phyloP scores from a whole-genome alignment of 2,888 invertebrate species.

The Cataglyphis livida region DNA sequence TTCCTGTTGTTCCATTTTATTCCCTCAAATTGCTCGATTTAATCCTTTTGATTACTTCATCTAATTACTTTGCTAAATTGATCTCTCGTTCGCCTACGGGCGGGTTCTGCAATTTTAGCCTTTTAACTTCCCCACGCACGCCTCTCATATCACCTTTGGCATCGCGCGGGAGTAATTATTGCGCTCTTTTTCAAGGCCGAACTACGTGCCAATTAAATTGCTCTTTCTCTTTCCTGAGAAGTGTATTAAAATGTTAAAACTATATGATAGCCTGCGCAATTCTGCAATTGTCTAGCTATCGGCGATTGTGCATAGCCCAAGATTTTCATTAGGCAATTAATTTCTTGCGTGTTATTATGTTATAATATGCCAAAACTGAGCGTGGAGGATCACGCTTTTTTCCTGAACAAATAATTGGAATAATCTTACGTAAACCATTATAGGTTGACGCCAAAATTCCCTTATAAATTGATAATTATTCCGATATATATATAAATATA shows the following conservation, averaged over 20 bases:
- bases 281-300: not conserved
- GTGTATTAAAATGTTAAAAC: not conserved
- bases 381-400: not conserved
- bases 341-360: slow-evolving; percentile 76
- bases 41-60: slow-evolving; percentile 42
- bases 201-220: slow-evolving; percentile 30
- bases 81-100: slow-evolving; percentile 16
- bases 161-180: slow-evolving; percentile 18
- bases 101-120: slow-evolving; percentile 20
- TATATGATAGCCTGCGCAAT: not conserved
- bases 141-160: slow-evolving; percentile 9
- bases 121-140: slow-evolving; percentile 21
- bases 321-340: slow-evolving; percentile 69
- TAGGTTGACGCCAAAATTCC: not conserved
- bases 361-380: slow-evolving; percentile 62
- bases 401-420: not conserved
- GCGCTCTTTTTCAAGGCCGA: slow-evolving; percentile 11
- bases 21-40: slow-evolving; percentile 21
- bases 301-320: not conserved
- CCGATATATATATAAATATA: too few species aligned
- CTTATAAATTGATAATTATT: not conserved
- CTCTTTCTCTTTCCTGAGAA: not conserved
- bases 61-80: slow-evolving; percentile 41
- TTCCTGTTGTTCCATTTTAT: slow-evolving; percentile 21
- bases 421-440: slow-evolving; percentile 17